These are phyloP conservation scores for Drosophila affinis DNA, from an alignment of 2,888 invertebrate species.

Conservation along the genomic window DNA sequence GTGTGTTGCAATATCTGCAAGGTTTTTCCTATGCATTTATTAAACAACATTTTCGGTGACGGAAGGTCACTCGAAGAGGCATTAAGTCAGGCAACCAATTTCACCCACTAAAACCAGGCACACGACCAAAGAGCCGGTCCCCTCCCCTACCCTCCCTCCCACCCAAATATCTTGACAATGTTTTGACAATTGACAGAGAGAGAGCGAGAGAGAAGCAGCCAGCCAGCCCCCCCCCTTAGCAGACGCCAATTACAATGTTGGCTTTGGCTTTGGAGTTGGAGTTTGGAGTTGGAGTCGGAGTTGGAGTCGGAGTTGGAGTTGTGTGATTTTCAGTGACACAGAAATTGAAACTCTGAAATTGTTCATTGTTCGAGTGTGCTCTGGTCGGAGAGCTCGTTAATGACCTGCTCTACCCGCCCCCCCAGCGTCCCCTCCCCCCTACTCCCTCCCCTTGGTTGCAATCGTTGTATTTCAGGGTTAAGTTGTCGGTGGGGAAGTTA, in stretches of 20 bases:
- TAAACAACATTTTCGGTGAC: conserved; percentile 21
- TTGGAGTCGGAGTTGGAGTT: conserved; percentile 38
- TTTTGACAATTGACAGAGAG: conserved; percentile 46
- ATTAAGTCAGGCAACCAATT: conserved; percentile 52
- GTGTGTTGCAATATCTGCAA: conserved; percentile 44
- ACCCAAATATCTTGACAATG: conserved; percentile 39
- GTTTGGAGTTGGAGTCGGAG: conserved; percentile 31
- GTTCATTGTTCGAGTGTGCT: conserved; percentile 76
- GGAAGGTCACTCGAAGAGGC: conserved; percentile 35
- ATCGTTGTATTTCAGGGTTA: conserved; percentile 73
- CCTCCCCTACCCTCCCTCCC: background rate
- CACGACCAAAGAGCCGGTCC: conserved; percentile 38
- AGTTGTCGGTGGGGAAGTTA: conserved; percentile 49
- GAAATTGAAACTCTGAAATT: conserved; percentile 80
- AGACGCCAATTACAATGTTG: conserved; percentile 48
- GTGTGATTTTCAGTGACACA: conserved; percentile 83
- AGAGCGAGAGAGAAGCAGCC: background rate
- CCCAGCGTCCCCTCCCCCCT: background rate
- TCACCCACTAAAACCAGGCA: conserved; percentile 54
- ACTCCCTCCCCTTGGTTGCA: background rate
- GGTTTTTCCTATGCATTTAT: conserved; percentile 53
- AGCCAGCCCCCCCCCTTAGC: background rate
- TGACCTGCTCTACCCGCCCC: conserved; percentile 39
- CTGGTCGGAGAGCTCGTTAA: conserved; percentile 52
- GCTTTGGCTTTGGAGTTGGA: conserved; percentile 67